Evolutionary conservation across 2,797 vertebrate species (phyloP).

Genomic region (Kryptopterus vitreolus): DNA sequence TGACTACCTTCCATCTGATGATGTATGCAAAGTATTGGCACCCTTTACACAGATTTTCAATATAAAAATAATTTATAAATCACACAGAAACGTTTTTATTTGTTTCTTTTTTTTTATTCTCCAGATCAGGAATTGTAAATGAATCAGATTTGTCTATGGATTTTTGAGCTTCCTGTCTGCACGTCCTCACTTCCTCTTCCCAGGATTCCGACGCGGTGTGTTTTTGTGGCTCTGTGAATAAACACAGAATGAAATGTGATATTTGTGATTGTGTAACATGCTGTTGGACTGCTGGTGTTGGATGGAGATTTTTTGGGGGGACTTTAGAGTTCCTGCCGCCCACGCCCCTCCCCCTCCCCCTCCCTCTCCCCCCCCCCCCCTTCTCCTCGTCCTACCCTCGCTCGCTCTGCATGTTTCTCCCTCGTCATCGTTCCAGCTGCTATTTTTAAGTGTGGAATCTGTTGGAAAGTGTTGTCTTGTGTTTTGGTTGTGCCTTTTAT

Average conservation of each 20-base stretch:
- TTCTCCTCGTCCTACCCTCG: neutral
- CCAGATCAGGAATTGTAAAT: neutral
- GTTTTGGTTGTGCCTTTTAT: slow-evolving; percentile 36
- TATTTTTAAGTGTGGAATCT: slow-evolving; percentile 41
- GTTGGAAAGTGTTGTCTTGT: slow-evolving; percentile 35
- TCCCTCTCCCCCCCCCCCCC: neutral
- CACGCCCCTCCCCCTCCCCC: neutral
- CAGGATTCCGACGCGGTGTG: neutral
- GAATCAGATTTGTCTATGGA: neutral
- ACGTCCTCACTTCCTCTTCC: neutral
- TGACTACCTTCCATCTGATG: neutral
- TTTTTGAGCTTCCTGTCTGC: neutral
- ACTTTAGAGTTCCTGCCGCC: slow-evolving; percentile 17
- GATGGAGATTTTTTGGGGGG: neutral
- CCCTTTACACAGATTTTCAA: neutral
- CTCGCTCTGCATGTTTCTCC: slow-evolving; percentile 8
- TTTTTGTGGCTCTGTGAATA: neutral
- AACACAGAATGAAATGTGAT: neutral
- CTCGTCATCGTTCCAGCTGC: slow-evolving; percentile 26
- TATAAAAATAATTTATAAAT: neutral
- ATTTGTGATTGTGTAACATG: neutral
- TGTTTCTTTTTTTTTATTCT: too few relatives aligned
- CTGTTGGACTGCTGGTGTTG: neutral
- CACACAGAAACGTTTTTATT: neutral
- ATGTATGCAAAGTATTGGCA: neutral